A percentile compares a stretch with the other conserved stretches of the same genome.
phyloP scores from a whole-genome alignment of 2,113 vertebrate genomes.

The Mesembrinibis cayennensis region DNA sequence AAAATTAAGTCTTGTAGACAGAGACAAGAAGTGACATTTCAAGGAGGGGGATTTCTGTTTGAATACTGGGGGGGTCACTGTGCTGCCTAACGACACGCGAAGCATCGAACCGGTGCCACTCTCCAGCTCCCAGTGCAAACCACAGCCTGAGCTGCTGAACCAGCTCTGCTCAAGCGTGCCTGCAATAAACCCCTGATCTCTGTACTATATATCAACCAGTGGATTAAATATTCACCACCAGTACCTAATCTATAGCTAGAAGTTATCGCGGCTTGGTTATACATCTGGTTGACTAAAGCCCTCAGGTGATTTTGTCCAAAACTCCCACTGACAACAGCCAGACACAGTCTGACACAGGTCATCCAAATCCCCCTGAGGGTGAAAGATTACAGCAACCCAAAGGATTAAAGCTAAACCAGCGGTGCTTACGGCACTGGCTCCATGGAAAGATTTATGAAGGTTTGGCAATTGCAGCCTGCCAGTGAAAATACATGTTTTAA shows the following conservation, averaged over 20 bases:
- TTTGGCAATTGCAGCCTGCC: conserved; percentile 12
- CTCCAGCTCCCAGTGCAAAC: neutral
- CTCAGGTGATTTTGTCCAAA: neutral
- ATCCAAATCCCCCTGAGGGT: neutral
- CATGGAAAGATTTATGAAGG: conserved; percentile 24
- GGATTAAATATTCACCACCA: neutral
- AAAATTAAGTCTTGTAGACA: neutral
- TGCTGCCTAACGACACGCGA: neutral
- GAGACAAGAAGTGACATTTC: neutral
- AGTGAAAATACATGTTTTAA: conserved; percentile 34
- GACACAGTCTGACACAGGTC: neutral
- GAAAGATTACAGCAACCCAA: neutral
- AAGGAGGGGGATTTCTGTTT: neutral
- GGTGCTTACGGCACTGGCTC: neutral
- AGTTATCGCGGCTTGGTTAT: neutral
- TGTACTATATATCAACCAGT: neutral
- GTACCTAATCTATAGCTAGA: neutral
- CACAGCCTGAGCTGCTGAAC: neutral
- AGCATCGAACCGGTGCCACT: neutral
- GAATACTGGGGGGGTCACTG: neutral
- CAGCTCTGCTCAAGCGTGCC: neutral
- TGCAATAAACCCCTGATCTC: neutral
- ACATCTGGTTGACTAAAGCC: neutral
- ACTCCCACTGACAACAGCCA: neutral
- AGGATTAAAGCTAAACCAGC: neutral